Evolutionary conservation across 2,888 invertebrate genomes (phyloP).

Genomic region (Cataglyphis altisquamis): DNA sequence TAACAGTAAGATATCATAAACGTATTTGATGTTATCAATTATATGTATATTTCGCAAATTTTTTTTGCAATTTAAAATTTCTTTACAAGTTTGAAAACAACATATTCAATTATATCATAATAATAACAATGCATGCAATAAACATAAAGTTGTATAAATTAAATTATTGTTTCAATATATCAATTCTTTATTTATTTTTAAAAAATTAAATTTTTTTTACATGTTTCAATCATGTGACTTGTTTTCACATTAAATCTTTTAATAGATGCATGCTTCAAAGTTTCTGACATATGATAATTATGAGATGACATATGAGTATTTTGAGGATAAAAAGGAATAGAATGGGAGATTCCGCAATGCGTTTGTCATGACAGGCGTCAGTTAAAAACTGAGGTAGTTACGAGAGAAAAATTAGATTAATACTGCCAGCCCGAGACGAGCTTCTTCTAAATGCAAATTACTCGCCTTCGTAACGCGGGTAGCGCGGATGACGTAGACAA

Average conservation of each 20-base stretch:
- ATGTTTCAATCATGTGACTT: background rate
- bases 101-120: background rate
- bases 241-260: slow-evolving; percentile 10
- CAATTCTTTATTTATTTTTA: background rate
- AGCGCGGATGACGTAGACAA: slow-evolving; percentile 45
- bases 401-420: slow-evolving; percentile 69
- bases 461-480: slow-evolving; percentile 60
- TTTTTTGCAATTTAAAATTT: background rate
- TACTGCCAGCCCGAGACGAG: slow-evolving; percentile 57
- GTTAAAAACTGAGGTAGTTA: slow-evolving; percentile 69
- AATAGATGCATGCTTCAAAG: background rate
- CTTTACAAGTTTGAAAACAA: background rate
- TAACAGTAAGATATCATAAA: background rate
- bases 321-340: slow-evolving; percentile 61
- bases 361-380: slow-evolving; percentile 63
- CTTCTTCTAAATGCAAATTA: slow-evolving; percentile 78
- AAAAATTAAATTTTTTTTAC: background rate
- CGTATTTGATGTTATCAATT: background rate
- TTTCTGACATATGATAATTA: slow-evolving; percentile 60
- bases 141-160: background rate
- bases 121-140: background rate
- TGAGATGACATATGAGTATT: slow-evolving; percentile 50
- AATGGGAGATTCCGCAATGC: slow-evolving; percentile 50
- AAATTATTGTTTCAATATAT: background rate
- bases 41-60: background rate